These are phyloP conservation scores for Endomychus coccineus DNA, from an alignment of 2,888 invertebrate genomes.

Conservation along the genomic window DNA sequence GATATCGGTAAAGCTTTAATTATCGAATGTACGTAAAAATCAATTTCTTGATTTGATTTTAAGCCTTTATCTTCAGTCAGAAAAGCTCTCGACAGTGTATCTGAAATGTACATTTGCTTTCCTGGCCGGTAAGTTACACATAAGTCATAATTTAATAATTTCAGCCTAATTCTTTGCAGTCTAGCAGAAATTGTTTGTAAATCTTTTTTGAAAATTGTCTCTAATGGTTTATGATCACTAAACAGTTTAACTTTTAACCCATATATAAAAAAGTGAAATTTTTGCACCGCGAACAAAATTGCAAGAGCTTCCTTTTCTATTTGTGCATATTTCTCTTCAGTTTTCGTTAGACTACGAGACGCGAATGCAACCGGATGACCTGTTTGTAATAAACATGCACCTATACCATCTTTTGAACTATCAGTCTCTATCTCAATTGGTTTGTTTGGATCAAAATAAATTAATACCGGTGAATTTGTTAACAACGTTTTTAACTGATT, in stretches of 20 bases:
- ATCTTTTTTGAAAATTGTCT: constrained; percentile 25
- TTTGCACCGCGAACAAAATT: constrained; percentile 18
- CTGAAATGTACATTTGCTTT: constrained; percentile 25
- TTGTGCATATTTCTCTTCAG: constrained; percentile 30
- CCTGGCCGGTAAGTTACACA: constrained; percentile 26
- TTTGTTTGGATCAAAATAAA: constrained; percentile 10
- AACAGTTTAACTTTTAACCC: constrained; percentile 21
- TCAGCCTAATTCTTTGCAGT: constrained; percentile 29
- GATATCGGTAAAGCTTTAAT: constrained; percentile 21
- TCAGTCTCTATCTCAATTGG: constrained; percentile 19
- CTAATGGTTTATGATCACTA: constrained; percentile 28
- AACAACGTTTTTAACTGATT: constrained; percentile 11
- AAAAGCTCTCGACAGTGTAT: constrained; percentile 21
- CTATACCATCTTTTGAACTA: constrained; percentile 18
- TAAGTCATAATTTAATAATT: constrained; percentile 26
- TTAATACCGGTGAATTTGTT: constrained; percentile 9
- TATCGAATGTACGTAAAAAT: constrained; percentile 18
- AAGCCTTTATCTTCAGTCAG: constrained; percentile 11
- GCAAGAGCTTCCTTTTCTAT: constrained; percentile 25
- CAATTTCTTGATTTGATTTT: constrained; percentile 14
- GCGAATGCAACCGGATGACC: constrained; percentile 26
- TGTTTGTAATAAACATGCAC: constrained; percentile 25
- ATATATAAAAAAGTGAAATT: constrained; percentile 28
- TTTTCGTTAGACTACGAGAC: constrained; percentile 12
- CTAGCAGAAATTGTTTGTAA: constrained; percentile 23